Base-by-base conservation (phyloP, 2,113 vertebrate species). In the Opisthocomus hoazin region DNA sequence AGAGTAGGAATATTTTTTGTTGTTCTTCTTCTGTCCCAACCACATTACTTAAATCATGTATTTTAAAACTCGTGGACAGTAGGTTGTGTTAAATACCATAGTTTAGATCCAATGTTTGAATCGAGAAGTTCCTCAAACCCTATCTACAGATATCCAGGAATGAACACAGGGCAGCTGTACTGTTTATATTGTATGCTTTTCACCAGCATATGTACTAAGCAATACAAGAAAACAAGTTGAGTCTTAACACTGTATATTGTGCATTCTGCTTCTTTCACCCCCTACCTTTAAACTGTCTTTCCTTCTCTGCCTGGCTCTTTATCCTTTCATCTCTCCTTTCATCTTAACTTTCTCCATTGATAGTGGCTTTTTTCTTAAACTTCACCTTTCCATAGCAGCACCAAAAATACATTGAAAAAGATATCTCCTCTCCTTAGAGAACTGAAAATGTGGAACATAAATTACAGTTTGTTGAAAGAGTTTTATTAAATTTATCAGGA, bases 191-290 rank as follows among this genome's bases (percentile, higher is more conserved):
- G 15, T 24, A 8, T 39, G 10, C 29, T 74, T 69, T 79, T 50
- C 21, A 46, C 0, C 0, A 70, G 30, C 7, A n/a, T 46, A 43
- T 46, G 29, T 37, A 83, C 17, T 73, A 30, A 39, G 26, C 56
- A 45, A 58, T 17, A 30, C 26, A 87, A 82, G 45, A 78, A 81
- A 78, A 41, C 20, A 53, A 65, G 27, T 32, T n/a, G 36, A 56
- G 7, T 18, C 13, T 70, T 48, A 43, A 24, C 10, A 68, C 23
- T 34, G 24, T 7, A 41, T 14, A 78, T 17, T 27, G 18, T 36
- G 2, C 36, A 51, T 61, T 88, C 74, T 86, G 19, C 4, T 41
- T 75, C 69, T 46, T 89, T 87, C 27, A 53, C 3, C 11, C 20
- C 10, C 8, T 64, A 20, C 10, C 45, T 75, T 71, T 34, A 69